Base-by-base conservation (phyloP, 2,797 vertebrate genomes). In the Hybognathus amarus region DNA sequence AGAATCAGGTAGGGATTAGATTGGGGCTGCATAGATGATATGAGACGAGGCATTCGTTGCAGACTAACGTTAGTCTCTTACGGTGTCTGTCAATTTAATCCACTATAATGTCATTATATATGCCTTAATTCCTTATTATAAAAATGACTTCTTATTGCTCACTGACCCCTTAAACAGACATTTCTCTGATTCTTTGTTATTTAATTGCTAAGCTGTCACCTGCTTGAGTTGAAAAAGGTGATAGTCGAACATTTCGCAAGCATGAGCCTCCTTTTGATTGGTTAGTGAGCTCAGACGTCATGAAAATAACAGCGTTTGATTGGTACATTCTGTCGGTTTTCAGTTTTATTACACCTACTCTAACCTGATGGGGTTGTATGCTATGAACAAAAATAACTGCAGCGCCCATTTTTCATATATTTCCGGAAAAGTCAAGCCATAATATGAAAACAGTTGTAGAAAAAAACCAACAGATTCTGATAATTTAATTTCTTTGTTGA, bases 1-100 rank as follows among this genome's bases (percentile, higher is more conserved):
- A 96, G 90, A 96, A 94, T 91, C 95, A 95, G 95, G 95, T 96
- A 91, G 86, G 94, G 88, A 59, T 76, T 68, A 66, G 1, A 13
- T 42, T 67, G 18, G 27, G 70, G 69, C 59, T 74, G 68, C 52
- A 42, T 42, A 47, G 13, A 47, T 13, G 13, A 47, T 13, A 47
- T 47, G 15, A 47, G 45, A 47, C 45, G 74, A 89, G 83, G 67
- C 81, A 36, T 27, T 85, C 22, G 4, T 61, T 85, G 88, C 88
- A 89, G n/a, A n/a, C n/a, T n/a, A n/a, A n/a, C n/a, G n/a, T n/a
- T n/a, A n/a, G 86, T 79, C 61, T 82, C 79, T 85, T 83, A 63
- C 30, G 22, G 50, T 80, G 27, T 59, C 78, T 80, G 61, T 75
- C 52, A 71, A 64, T 71, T 88, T 89, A 89, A 84, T 87, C 86